phyloP scores from a whole-genome alignment of 2,113 vertebrate genomes.

The Sturnira hondurensis region DNA sequence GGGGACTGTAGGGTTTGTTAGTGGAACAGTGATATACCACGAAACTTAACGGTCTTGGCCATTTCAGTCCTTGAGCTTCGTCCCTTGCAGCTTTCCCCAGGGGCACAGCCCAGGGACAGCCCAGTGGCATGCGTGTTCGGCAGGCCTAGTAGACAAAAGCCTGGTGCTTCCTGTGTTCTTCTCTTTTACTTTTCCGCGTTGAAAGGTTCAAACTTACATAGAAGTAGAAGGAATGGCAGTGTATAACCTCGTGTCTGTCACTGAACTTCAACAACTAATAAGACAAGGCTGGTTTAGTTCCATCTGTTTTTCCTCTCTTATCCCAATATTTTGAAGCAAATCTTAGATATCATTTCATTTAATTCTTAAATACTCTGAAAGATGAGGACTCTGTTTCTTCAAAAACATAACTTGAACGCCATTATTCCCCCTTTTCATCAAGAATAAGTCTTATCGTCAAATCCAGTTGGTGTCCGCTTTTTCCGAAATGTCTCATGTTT shows the following conservation, averaged over 20 bases:
- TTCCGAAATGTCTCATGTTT: background rate
- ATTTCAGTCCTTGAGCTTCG: background rate
- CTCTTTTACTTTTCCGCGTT: background rate
- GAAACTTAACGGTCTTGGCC: background rate
- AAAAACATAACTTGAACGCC: background rate
- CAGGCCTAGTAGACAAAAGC: background rate
- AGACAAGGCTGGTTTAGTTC: background rate
- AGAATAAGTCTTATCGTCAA: background rate
- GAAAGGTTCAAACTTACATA: background rate
- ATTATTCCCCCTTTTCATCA: background rate
- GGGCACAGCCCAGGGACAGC: too few species aligned
- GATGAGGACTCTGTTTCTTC: background rate
- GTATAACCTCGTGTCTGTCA: background rate
- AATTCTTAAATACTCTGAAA: background rate
- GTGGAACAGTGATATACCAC: background rate
- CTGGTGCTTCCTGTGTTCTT: background rate
- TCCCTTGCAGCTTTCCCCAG: background rate
- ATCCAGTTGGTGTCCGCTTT: too few species aligned
- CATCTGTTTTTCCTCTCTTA: background rate
- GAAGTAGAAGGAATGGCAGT: background rate
- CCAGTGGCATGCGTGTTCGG: accelerated
- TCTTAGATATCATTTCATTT: background rate
- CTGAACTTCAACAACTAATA: background rate
- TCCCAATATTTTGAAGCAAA: background rate
- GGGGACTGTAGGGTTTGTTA: background rate